Evolutionary conservation across 2,113 vertebrate genomes (phyloP), one percentile per base, ranked within the genome.

Genomic region (Lophura nycthemera): DNA sequence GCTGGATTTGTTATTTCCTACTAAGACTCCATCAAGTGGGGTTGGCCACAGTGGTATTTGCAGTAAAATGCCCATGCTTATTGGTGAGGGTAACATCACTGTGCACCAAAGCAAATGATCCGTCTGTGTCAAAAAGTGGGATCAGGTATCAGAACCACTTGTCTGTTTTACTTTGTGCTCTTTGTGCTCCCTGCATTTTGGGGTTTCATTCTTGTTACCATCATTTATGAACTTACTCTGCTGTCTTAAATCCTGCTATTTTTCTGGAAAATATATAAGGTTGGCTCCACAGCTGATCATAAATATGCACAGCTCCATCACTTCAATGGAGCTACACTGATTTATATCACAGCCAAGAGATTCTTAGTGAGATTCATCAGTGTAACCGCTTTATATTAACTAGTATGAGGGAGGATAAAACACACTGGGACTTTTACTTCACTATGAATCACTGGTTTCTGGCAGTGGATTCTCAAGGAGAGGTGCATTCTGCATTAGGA

Each of bases 1-100:
- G 30, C 9, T 65, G 38, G 52, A 60, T 95, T 93, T 89, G 21
- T 67, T 91, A 43, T 75, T 90, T 83, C 45, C 85, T 83, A 30
- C 76, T 75, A 43, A 75, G 43, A 20, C 38, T 83, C 45, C 59
- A 2, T 75, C 42, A 42, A 38, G 29, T 22, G 60, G 63, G 13
- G 9, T 12, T 89, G 83, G 57, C 54, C 5, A 4, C 20, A 54
- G 34, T 52, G 67, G 36, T 13, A 10, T 50, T 72, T 85, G 56
- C 60, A 73, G 43, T 10, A 71, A 74, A 90, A 88, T 61, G 66
- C 52, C 61, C 2, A 0, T 36, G 12, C 6, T 0, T 50, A 30
- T 38, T n/a, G n/a, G 42, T 61, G 57, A 69, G 32, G 3, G 10
- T 14, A 24, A 27, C 65, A 34, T 10, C 32, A 6, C 32, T 36